Evolutionary conservation across 2,888 invertebrate species (phyloP), one percentile per base, ranked within the genome.

Genomic region (Thereva unica): DNA sequence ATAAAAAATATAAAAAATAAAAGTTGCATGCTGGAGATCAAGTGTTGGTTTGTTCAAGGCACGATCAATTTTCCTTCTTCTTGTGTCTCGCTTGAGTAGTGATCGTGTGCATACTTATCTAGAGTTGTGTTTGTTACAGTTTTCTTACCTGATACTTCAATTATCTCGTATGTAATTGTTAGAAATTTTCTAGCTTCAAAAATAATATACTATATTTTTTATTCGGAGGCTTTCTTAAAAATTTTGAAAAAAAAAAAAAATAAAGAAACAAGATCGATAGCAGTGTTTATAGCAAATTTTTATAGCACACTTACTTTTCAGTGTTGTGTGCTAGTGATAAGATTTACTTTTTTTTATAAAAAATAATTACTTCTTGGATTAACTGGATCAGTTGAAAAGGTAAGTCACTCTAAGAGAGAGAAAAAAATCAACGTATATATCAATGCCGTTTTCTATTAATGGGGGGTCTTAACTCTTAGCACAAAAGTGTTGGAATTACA

Each of bases 61-160:
- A 61, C 61, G 50, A 61, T 61, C 61, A 61, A 50, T 50, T 61
- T 61, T 61, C 50, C 50, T 41, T 61, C 23, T 23, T 61, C 35
- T 23, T 42, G 61, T 61, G 50, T 23, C 49, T 61, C 50, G 35
- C 47, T n/a, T 34, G 6, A 34, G 35, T 9, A 50, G 40, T 61
- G 50, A 50, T 50, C 50, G 53, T 53, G 50, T 61, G 50, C 50
- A 61, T 50, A 41, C 50, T 59, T 61, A 23, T 23, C 5, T 38
- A 53, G 10, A 61, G 38, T 50, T 50, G 50, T 61, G 61, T 23
- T 59, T 59, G 59, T 7, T 59, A 10, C 40, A 40, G 61, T 61
- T 50, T 7, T 50, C 40, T 40, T 61, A 50, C 49, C 42, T 61
- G 45, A 5, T 40, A 34, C 23, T 44, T 61, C 35, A 40, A 50